A percentile compares a stretch with the other conserved stretches of the same genome.
phyloP scores from a whole-genome alignment of 2,113 vertebrate genomes.

The Erythrocercus mccallii region DNA sequence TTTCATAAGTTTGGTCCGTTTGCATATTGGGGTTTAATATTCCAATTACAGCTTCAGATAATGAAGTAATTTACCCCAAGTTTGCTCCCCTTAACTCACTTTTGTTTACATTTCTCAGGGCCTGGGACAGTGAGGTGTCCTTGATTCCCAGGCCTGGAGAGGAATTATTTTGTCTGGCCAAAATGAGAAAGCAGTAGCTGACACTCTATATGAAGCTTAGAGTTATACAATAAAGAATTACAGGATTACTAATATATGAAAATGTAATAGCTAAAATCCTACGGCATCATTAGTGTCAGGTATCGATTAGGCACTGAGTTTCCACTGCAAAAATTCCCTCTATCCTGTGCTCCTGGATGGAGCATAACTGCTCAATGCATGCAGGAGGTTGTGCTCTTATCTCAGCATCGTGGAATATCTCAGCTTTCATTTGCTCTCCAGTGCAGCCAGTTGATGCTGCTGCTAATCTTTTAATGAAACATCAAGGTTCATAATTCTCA shows the following conservation, averaged over 20 bases:
- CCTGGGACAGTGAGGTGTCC: neutral
- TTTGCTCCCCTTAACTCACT: neutral
- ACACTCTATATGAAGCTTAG: neutral
- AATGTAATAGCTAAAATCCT: neutral
- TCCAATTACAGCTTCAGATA: too few species aligned
- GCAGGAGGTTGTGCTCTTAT: neutral
- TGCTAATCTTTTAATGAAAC: constrained; percentile 27
- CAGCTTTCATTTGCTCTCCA: neutral
- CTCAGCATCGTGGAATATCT: neutral
- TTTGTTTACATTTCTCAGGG: neutral
- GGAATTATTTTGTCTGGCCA: neutral
- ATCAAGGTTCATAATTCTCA: neutral
- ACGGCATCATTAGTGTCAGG: neutral
- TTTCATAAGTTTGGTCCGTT: neutral
- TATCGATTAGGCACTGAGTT: neutral
- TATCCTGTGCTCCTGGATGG: neutral
- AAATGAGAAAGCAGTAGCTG: neutral
- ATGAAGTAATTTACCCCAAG: neutral
- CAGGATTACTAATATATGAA: neutral
- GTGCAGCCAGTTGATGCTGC: neutral
- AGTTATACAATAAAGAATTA: neutral
- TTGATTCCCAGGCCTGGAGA: neutral
- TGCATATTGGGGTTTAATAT: neutral
- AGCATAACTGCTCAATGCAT: rapidly evolving
- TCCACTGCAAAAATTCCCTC: neutral